Conservation (phyloP, 2,797 vertebrate species). For the Paramormyrops hopkinsi region DNA sequence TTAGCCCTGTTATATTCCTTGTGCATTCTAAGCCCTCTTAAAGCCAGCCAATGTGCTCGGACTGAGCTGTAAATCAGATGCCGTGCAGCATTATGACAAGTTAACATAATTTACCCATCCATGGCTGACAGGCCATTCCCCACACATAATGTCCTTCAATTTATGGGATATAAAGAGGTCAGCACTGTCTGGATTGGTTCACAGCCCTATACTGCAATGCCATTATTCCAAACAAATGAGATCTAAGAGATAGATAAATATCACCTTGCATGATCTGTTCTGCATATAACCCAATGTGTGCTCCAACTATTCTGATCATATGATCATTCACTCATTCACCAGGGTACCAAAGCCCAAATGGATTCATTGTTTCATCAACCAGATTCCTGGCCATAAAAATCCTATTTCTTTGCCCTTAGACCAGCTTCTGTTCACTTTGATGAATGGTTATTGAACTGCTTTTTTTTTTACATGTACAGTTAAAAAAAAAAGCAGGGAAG, state of each 20-base stretch:
- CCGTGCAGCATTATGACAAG: background rate
- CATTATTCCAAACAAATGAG: background rate
- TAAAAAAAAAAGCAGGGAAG: background rate
- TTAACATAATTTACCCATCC: conserved; percentile 5
- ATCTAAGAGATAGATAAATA: conserved; percentile 12
- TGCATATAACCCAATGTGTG: background rate
- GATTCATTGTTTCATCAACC: background rate
- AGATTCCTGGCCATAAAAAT: background rate
- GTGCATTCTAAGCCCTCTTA: background rate
- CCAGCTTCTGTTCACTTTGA: background rate
- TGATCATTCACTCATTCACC: background rate
- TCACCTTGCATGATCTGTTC: background rate
- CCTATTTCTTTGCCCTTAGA: background rate
- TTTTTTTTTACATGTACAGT: background rate
- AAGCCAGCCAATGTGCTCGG: background rate
- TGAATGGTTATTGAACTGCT: background rate
- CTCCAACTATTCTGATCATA: background rate
- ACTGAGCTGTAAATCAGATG: background rate
- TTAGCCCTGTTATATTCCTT: background rate
- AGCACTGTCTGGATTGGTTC: background rate
- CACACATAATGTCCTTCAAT: conserved; percentile 2
- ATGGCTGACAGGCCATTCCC: background rate
- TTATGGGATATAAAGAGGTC: background rate
- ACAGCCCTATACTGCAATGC: background rate
- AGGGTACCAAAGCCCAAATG: background rate